phyloP scores from a whole-genome alignment of 2,888 invertebrate genomes.

The Melinaea marsaeus region DNA sequence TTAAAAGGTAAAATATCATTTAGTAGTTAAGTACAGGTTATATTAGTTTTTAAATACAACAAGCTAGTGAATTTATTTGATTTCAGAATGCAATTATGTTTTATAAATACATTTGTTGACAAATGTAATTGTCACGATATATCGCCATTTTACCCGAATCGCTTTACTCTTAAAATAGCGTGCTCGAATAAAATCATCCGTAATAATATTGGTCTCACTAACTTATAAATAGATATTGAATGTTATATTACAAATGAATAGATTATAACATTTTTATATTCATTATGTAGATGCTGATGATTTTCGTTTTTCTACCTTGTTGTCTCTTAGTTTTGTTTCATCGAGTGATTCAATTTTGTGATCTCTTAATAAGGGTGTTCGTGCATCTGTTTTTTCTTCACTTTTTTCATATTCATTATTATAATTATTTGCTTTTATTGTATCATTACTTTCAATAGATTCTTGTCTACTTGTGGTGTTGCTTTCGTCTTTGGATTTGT shows the following conservation, averaged over 20 bases:
- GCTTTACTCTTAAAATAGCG: slow-evolving; percentile 23
- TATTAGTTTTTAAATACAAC: too few relatives aligned
- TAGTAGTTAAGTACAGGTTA: slow-evolving; percentile 10
- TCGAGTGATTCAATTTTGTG: slow-evolving; percentile 73
- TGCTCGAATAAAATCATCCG: slow-evolving; percentile 32
- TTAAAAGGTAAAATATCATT: slow-evolving; percentile 17
- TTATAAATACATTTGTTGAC: too few relatives aligned
- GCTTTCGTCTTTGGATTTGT: slow-evolving; percentile 44
- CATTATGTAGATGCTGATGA: slow-evolving; percentile 72
- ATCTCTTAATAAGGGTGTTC: slow-evolving; percentile 64
- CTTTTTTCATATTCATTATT: slow-evolving; percentile 62
- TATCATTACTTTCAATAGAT: slow-evolving; percentile 61
- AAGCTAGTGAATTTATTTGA: too few relatives aligned
- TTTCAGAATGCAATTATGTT: too few relatives aligned
- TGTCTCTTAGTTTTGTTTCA: slow-evolving; percentile 67
- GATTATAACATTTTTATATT: slow-evolving; percentile 22
- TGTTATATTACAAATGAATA: slow-evolving; percentile 13
- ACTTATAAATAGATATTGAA: slow-evolving; percentile 28
- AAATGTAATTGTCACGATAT: too few relatives aligned
- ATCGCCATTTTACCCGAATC: slow-evolving; percentile 20
- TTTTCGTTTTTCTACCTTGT: slow-evolving; percentile 68
- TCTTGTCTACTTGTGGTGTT: slow-evolving; percentile 57
- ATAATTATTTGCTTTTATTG: slow-evolving; percentile 59
- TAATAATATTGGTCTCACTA: slow-evolving; percentile 59
- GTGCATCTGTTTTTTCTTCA: slow-evolving; percentile 66